These are phyloP conservation scores for Leistus spinibarbis DNA, from an alignment of 2,888 invertebrate species.

Conservation along the genomic window DNA sequence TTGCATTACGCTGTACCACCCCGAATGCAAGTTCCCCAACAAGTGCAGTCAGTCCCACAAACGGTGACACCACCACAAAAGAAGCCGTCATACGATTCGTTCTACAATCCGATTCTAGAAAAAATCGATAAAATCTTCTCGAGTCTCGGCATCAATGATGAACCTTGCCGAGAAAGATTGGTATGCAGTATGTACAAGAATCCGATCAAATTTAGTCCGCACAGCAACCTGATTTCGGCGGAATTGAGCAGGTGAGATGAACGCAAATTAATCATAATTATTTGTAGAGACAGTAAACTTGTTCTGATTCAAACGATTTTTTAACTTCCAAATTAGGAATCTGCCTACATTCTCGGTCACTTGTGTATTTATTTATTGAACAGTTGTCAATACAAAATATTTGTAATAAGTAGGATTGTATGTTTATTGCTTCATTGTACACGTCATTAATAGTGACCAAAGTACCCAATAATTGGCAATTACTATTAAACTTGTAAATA, in stretches of 20 bases:
- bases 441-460: not conserved
- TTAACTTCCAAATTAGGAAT: not conserved
- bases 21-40: constrained; percentile 6
- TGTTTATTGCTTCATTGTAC: not conserved
- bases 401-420: not conserved
- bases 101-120: constrained; percentile 80
- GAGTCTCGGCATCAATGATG: constrained; percentile 72
- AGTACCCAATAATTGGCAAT: not conserved
- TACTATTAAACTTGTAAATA: not conserved
- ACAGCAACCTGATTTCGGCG: constrained; percentile 85
- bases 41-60: not conserved
- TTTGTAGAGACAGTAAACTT: not conserved
- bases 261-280: not conserved
- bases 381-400: not conserved
- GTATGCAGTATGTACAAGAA: constrained; percentile 86
- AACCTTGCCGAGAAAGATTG: constrained; percentile 77
- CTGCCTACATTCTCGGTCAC: not conserved
- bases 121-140: constrained; percentile 76
- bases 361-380: not conserved
- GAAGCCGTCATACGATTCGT: constrained; percentile 59
- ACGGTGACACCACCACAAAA: constrained; percentile 48
- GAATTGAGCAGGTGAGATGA: constrained; percentile 83
- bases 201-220: constrained; percentile 80
- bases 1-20: constrained; percentile 9
- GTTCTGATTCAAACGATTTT: not conserved